Evolutionary conservation across 2,113 vertebrate genomes (phyloP).

Genomic region (Gasterosteus aculeatus): DNA sequence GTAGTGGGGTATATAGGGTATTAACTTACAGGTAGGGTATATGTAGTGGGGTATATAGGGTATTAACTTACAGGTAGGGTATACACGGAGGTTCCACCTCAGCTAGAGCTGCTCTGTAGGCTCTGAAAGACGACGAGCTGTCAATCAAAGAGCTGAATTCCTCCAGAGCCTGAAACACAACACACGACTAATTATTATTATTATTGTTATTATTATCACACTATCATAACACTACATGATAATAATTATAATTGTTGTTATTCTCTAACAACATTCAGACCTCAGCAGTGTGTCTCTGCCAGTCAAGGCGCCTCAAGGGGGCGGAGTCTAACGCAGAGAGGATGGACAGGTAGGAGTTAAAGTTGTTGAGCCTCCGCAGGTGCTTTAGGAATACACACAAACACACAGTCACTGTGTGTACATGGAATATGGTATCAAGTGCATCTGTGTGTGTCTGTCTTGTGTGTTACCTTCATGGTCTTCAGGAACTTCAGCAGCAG

Average conservation of each 20-base stretch:
- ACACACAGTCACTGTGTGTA: neutral
- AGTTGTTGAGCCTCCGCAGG: constrained; percentile 93
- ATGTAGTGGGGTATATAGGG: constrained; percentile 76
- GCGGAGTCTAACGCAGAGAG: constrained; percentile 94
- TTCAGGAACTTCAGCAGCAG: constrained; percentile 95
- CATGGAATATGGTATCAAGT: too few species aligned
- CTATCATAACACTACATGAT: too few species aligned
- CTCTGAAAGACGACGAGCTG: constrained; percentile 96
- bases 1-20: neutral
- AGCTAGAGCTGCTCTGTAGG: constrained; percentile 90
- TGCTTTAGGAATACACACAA: constrained; percentile 78
- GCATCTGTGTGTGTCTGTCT: too few species aligned
- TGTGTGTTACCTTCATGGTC: constrained; percentile 90
- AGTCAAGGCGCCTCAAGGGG: constrained; percentile 92
- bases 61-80: constrained; percentile 88
- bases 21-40: constrained; percentile 89
- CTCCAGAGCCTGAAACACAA: constrained; percentile 82
- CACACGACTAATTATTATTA: constrained; percentile 47
- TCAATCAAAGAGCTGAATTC: constrained; percentile 95
- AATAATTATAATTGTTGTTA: too few species aligned
- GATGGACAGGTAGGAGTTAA: constrained; percentile 96
- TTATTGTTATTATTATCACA: neutral
- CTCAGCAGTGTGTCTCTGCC: constrained; percentile 95
- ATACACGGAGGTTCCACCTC: constrained; percentile 95
- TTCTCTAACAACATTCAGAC: neutral